Percentiles rank a stretch among this genome's conserved stretches.
phyloP scores from a whole-genome alignment of 2,113 vertebrate species.

The Ondatra zibethicus region DNA sequence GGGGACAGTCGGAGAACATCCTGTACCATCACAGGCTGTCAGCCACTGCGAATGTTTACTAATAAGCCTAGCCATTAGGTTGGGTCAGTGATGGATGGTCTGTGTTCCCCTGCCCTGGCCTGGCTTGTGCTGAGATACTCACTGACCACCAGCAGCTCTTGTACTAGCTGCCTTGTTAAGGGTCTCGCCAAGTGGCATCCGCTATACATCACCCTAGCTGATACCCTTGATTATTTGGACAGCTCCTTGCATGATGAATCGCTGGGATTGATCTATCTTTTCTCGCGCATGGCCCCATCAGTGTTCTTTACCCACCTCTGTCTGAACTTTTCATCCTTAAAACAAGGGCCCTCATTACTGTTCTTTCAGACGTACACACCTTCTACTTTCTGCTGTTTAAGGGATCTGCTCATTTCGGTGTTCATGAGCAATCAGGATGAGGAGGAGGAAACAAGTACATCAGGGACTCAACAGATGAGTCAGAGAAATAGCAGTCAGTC shows the following conservation, averaged over 20 bases:
- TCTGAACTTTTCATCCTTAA: slow-evolving; percentile 73
- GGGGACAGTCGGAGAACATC: slow-evolving; percentile 66
- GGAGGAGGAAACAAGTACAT: background rate
- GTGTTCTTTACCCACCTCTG: slow-evolving; percentile 75
- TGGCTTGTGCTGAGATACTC: slow-evolving; percentile 82
- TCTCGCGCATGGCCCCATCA: slow-evolving; percentile 47
- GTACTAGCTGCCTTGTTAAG: slow-evolving; percentile 87
- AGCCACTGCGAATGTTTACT: slow-evolving; percentile 81
- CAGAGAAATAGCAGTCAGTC: slow-evolving; percentile 33
- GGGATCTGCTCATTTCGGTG: background rate
- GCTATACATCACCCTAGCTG: slow-evolving; percentile 88
- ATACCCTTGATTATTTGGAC: slow-evolving; percentile 88
- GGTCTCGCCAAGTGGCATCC: slow-evolving; percentile 87
- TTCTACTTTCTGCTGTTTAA: slow-evolving; percentile 29
- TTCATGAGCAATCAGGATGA: background rate
- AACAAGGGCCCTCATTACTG: slow-evolving; percentile 62
- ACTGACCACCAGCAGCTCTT: slow-evolving; percentile 86
- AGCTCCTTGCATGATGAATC: slow-evolving; percentile 86
- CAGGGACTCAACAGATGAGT: background rate
- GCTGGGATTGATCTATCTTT: slow-evolving; percentile 87
- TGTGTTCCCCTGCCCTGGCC: slow-evolving; percentile 77
- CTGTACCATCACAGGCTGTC: slow-evolving; percentile 77
- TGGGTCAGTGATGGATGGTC: slow-evolving; percentile 87
- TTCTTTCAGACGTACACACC: slow-evolving; percentile 55
- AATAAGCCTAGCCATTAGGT: slow-evolving; percentile 85